These are phyloP conservation scores for Ctenopoma multispine DNA, from an alignment of 2,797 vertebrate species.

Conservation along the genomic window DNA sequence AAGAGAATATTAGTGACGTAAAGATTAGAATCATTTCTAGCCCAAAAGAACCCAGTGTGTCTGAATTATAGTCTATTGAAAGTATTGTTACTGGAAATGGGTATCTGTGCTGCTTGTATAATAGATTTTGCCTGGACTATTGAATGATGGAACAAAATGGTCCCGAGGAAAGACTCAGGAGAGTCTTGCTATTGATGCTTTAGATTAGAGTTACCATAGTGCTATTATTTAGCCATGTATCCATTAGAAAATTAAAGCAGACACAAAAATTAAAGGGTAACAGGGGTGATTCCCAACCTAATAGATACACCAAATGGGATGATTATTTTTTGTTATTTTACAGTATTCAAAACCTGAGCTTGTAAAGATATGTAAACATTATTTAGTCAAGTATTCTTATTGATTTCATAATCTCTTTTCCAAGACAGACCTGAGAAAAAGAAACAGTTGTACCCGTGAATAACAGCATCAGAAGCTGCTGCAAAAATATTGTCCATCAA, in stretches of 20 bases:
- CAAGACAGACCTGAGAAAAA: too few species aligned
- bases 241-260: too few species aligned
- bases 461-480: neutral
- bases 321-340: neutral
- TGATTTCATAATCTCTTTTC: too few species aligned
- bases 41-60: conserved; percentile 30
- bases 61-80: conserved; percentile 45
- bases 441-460: too few species aligned
- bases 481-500: neutral
- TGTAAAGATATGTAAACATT: too few species aligned
- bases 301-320: too few species aligned
- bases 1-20: conserved; percentile 41
- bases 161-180: neutral
- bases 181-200: neutral
- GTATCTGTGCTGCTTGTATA: conserved; percentile 14
- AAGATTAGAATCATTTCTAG: conserved; percentile 24
- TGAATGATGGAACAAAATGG: neutral
- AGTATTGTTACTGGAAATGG: conserved; percentile 37
- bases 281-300: too few species aligned
- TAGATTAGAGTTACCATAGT: neutral
- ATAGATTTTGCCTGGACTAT: conserved; percentile 13
- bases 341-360: too few species aligned
- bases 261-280: too few species aligned
- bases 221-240: neutral
- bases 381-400: too few species aligned